A percentile compares a stretch with the other conserved stretches of the same genome.
These are phyloP conservation scores for Zaprionus capensis DNA, from an alignment of 1,140 invertebrate species.

Conservation along the genomic window DNA sequence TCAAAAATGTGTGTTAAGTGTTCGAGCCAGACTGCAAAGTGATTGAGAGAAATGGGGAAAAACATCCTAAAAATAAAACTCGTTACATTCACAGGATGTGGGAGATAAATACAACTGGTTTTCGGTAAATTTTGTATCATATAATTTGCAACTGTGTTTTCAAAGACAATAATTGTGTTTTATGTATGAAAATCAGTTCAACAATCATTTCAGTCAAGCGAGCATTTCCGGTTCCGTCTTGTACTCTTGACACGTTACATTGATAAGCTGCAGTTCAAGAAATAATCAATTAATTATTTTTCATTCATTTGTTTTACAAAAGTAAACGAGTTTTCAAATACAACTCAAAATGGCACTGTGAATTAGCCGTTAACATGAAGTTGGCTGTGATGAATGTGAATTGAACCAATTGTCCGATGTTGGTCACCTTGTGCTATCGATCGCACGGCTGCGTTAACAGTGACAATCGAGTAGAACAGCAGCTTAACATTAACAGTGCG, in stretches of 20 bases:
- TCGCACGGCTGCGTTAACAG: slow-evolving; percentile 30
- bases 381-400: neutral
- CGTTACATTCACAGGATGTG: slow-evolving; percentile 29
- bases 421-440: slow-evolving; percentile 35
- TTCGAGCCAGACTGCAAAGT: neutral
- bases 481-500: slow-evolving; percentile 36
- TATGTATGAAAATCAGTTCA: slow-evolving; percentile 9
- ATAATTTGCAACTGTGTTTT: neutral
- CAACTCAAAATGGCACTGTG: slow-evolving; percentile 11
- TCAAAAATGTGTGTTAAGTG: neutral
- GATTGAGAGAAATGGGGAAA: neutral
- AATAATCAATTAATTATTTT: neutral
- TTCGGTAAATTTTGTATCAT: neutral
- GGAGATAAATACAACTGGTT: slow-evolving; percentile 11
- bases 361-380: slow-evolving; percentile 1
- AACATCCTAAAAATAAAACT: slow-evolving; percentile 10
- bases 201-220: slow-evolving; percentile 5
- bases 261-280: neutral
- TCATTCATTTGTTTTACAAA: neutral
- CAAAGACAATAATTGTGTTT: neutral
- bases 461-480: slow-evolving; percentile 40
- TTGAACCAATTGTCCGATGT: neutral
- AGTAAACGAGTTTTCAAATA: neutral
- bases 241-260: neutral
- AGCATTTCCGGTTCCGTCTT: slow-evolving; percentile 11